Evolutionary conservation across 2,113 vertebrate species (phyloP).

Genomic region (Columbina picui): DNA sequence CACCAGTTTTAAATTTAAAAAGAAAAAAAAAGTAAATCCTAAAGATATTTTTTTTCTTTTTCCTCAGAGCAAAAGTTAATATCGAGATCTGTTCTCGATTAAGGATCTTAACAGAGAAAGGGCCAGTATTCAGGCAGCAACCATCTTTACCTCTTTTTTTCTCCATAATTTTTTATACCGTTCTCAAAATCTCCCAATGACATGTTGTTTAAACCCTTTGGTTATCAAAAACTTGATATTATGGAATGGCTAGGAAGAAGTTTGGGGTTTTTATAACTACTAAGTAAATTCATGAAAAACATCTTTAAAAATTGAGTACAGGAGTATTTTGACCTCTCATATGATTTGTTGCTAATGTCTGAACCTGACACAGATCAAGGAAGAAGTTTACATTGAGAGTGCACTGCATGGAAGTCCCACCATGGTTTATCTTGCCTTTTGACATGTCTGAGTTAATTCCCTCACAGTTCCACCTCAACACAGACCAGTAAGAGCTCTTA

Average conservation of each 20-base stretch:
- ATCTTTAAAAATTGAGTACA: neutral
- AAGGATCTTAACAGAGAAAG: neutral
- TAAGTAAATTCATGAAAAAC: neutral
- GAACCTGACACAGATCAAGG: neutral
- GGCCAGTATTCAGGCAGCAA: accelerated
- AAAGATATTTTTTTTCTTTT: neutral
- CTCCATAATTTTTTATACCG: neutral
- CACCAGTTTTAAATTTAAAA: neutral
- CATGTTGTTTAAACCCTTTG: neutral
- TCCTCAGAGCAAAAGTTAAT: accelerated
- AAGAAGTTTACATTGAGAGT: neutral
- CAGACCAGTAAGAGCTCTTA: neutral
- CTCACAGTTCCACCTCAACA: neutral
- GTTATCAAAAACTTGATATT: neutral
- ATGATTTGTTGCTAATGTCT: neutral
- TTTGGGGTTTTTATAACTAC: accelerated
- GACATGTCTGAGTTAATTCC: neutral
- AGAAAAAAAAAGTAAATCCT: neutral
- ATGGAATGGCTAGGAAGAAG: neutral
- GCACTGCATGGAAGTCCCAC: neutral
- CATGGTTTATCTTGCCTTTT: neutral
- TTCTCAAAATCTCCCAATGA: neutral
- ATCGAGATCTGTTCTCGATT: neutral
- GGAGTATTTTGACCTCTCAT: neutral
- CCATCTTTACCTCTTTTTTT: neutral